Evolutionary conservation across 2,113 vertebrate genomes (phyloP).

Genomic region (Gopherus flavomarginatus): DNA sequence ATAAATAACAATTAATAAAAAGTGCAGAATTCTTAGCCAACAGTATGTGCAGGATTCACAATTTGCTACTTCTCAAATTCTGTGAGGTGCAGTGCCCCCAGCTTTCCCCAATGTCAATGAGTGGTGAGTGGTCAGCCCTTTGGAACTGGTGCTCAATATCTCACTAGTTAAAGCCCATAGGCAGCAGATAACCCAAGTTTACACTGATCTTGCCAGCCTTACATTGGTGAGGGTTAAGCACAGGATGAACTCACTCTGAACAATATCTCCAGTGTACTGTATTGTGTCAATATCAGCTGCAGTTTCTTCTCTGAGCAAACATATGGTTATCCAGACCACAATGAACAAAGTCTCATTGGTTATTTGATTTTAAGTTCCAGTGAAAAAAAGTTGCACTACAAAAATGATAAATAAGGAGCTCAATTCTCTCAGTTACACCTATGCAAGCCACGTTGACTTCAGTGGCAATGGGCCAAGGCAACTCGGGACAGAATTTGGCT

Average conservation of each 20-base stretch:
- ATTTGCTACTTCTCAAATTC: neutral
- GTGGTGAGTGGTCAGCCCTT: neutral
- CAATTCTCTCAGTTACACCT: neutral
- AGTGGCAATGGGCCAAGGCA: neutral
- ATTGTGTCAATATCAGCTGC: neutral
- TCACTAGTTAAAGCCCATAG: neutral
- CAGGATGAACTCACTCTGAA: neutral
- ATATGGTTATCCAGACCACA: neutral
- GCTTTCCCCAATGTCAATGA: neutral
- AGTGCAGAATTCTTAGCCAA: neutral
- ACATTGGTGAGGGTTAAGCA: neutral
- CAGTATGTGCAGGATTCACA: neutral
- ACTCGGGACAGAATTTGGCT: neutral
- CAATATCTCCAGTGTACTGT: neutral
- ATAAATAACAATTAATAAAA: too few species aligned
- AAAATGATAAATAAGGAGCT: neutral
- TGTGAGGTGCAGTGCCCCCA: neutral
- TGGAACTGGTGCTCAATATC: fast-evolving
- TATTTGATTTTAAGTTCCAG: neutral
- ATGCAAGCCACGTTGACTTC: neutral
- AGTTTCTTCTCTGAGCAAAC: conserved; percentile 6
- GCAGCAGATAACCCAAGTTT: neutral
- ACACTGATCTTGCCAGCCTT: neutral
- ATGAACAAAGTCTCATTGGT: neutral
- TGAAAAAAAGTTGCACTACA: neutral